Conservation (phyloP, 2,797 vertebrate species). For the Margarornis squamiger region DNA sequence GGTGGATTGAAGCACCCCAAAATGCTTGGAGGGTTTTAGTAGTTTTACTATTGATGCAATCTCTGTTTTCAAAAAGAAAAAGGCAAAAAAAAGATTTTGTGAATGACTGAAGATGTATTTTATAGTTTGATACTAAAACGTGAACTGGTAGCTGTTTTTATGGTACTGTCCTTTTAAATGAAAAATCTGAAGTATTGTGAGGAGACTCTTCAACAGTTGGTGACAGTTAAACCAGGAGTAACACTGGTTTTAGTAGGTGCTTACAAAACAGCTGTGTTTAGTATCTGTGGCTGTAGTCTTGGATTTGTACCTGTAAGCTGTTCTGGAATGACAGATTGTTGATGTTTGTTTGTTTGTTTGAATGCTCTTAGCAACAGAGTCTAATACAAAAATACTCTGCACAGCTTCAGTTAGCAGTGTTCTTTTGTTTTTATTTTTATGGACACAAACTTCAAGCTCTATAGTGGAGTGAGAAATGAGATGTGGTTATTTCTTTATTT, state of each 20-base stretch:
- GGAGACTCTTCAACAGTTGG: neutral
- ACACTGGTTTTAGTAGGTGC: neutral
- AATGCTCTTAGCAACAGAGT: neutral
- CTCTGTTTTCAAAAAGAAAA: neutral
- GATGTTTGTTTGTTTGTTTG: neutral
- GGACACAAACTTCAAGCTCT: neutral
- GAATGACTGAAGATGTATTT: neutral
- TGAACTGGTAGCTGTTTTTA: neutral
- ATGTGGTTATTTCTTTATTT: neutral
- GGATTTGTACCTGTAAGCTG: neutral
- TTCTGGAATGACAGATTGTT: neutral
- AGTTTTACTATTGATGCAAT: neutral
- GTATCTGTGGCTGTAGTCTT: neutral
- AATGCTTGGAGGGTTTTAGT: neutral
- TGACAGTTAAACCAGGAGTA: neutral
- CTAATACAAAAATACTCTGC: neutral
- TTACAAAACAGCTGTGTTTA: neutral
- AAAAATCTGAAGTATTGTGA: neutral
- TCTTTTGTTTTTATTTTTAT: neutral
- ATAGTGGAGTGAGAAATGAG: neutral
- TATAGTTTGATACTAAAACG: neutral
- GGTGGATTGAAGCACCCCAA: neutral
- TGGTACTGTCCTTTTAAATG: neutral
- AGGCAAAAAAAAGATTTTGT: neutral
- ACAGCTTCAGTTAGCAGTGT: neutral